A percentile compares a stretch with the other conserved stretches of the same genome.
phyloP scores from a whole-genome alignment of 2,888 invertebrate genomes.

The Nysson spinosus region DNA sequence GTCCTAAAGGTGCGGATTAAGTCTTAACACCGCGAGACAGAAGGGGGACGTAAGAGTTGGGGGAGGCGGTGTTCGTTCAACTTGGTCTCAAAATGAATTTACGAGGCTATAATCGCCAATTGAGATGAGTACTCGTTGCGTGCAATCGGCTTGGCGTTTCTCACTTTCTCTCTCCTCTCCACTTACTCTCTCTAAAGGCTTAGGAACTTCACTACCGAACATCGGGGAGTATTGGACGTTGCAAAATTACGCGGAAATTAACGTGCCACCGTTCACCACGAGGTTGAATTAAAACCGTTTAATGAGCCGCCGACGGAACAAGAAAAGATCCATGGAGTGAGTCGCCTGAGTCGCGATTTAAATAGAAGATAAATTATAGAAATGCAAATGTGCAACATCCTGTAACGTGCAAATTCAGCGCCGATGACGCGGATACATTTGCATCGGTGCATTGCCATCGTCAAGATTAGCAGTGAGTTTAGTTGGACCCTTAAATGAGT shows the following conservation, averaged over 20 bases:
- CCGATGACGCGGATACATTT: conserved; percentile 48
- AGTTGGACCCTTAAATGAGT: conserved; percentile 46
- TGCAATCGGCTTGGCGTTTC: conserved; percentile 41
- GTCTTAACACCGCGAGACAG: conserved; percentile 24
- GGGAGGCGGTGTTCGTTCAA: conserved; percentile 51
- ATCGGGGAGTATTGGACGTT: conserved; percentile 20
- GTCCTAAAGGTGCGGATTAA: conserved; percentile 45
- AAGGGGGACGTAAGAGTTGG: conserved; percentile 1
- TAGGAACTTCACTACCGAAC: conserved; percentile 24
- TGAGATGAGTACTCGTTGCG: conserved; percentile 62
- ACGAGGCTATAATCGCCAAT: conserved; percentile 70
- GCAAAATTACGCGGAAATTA: conserved; percentile 46
- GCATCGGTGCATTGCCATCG: conserved; percentile 20
- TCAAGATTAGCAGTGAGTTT: conserved; percentile 49
- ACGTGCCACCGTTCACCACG: background rate
- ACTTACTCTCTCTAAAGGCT: too few species aligned
- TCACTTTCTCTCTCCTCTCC: conserved; percentile 55
- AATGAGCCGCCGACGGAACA: background rate
- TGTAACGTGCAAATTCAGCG: conserved; percentile 27
- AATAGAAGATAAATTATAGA: too few species aligned
- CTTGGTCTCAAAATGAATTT: conserved; percentile 70
- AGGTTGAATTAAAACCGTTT: conserved; percentile 3
- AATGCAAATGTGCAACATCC: conserved; percentile 37
- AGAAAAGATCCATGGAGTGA: conserved; percentile 1
- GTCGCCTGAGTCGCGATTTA: too few species aligned